Base-by-base conservation (phyloP, 1,140 invertebrate genomes). In the Leptopilina clavipes region DNA sequence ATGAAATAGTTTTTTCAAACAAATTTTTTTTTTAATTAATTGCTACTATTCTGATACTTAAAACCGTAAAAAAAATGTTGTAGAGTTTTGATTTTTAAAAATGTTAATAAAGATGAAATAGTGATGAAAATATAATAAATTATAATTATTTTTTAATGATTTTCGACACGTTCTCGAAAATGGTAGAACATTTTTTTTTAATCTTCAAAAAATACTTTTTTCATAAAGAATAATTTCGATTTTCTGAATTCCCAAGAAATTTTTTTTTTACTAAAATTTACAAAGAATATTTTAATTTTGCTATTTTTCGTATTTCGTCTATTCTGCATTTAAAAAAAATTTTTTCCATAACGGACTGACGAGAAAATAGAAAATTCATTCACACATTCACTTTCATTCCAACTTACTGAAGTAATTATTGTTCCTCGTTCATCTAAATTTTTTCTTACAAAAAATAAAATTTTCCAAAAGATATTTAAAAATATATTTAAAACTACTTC, bases 231-330 rank as follows among this genome's bases (percentile, higher is more conserved):
- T 40, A 40, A 40, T 52, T 52, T 17, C 14, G n/a, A 52, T 52
- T 52, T 52, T 52, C 0, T 52, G 10, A 17, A 12, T 17, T 40
- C 72, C 18, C 72, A 48, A 59, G 54, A 74, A 59, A 2, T 6
- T 18, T 74, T 70, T 79, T 76, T 70, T 54, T 79, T 77, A 70
- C n/a, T 74, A 74, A 79, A 76, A 74, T 11, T 70, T 48, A 25
- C 72, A 72, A 19, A 73, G 25, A 31, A 31, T 48, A 22, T 8
- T n/a, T n/a, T n/a, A n/a, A 59, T 19, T 59, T 22, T 59, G 54
- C 54, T 3, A 18, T 65, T 31, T 22, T 65, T 31, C 59, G 25
- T 65, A 14, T 31, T 7, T 65, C 59, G 59, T 31, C 59, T 12
- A 31, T n/a, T 19, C 59, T 65, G 59, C 59, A 25, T 31, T 65